These are phyloP conservation scores for Sebastolobus altivelis DNA, from an alignment of 2,797 vertebrate genomes.

Conservation along the genomic window DNA sequence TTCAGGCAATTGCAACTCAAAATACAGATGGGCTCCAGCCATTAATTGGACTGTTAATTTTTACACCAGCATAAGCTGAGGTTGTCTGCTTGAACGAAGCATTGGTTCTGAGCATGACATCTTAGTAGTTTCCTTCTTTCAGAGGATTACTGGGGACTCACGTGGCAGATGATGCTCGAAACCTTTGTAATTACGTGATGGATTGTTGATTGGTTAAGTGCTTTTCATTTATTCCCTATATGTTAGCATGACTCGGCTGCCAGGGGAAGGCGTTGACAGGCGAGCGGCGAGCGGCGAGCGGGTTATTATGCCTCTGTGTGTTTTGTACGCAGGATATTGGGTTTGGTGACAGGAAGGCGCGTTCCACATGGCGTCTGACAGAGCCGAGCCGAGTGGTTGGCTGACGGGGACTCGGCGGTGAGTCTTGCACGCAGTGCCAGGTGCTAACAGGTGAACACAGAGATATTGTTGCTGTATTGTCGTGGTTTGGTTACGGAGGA, in stretches of 20 bases:
- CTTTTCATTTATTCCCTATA: conserved; percentile 75
- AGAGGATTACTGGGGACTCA: conserved; percentile 12
- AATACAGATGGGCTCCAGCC: neutral
- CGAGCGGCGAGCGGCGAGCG: conserved; percentile 50
- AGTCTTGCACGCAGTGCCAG: conserved; percentile 62
- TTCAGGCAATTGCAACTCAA: neutral
- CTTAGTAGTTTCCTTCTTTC: conserved; percentile 19
- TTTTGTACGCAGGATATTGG: conserved; percentile 73
- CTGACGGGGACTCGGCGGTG: conserved; percentile 51
- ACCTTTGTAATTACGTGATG: conserved; percentile 75
- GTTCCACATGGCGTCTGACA: conserved; percentile 81
- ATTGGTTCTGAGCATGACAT: neutral
- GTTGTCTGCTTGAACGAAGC: neutral
- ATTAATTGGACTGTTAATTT: neutral
- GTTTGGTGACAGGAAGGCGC: conserved; percentile 77
- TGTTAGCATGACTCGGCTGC: conserved; percentile 69
- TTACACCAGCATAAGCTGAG: neutral
- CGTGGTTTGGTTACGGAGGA: conserved; percentile 57
- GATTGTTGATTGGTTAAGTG: conserved; percentile 78
- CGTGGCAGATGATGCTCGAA: conserved; percentile 52
- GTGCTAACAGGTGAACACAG: conserved; percentile 84
- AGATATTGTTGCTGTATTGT: conserved; percentile 77
- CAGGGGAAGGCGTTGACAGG: conserved; percentile 70
- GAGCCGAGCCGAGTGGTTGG: conserved; percentile 61
- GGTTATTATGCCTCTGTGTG: conserved; percentile 67